phyloP scores from a whole-genome alignment of 1,140 invertebrate species.

The Lepidurus packardi region DNA sequence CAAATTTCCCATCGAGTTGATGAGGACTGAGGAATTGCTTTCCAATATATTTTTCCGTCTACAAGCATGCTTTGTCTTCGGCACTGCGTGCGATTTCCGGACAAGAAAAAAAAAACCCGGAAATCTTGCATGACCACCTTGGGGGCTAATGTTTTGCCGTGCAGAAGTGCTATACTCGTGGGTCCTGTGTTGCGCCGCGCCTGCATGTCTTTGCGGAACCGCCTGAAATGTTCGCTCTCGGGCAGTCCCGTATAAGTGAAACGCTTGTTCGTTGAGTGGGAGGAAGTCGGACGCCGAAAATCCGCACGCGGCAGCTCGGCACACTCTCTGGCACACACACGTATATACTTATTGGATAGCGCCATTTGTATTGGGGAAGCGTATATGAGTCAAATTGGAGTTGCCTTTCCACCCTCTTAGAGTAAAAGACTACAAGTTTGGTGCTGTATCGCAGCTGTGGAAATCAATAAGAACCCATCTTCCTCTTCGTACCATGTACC shows the following conservation, averaged over 20 bases:
- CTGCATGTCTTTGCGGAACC: background rate
- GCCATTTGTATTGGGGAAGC: constrained; percentile 3
- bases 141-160: background rate
- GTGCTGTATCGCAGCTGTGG: background rate
- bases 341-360: too few species aligned
- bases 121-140: too few species aligned
- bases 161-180: background rate
- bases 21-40: too few species aligned
- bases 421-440: constrained; percentile 13
- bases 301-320: background rate
- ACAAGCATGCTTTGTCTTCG: too few species aligned
- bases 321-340: background rate
- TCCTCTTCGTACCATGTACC: constrained; percentile 18
- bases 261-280: background rate
- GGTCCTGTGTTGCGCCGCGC: background rate
- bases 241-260: background rate
- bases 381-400: constrained; percentile 19
- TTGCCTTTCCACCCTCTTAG: constrained; percentile 2
- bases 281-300: background rate
- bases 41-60: too few species aligned
- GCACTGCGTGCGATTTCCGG: too few species aligned
- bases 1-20: too few species aligned
- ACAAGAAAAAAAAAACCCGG: too few species aligned
- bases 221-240: background rate
- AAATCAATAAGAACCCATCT: constrained; percentile 22